Percentiles rank a stretch among this genome's conserved stretches.
Conservation (phyloP, 2,797 vertebrate species). For the Sebastes iracundus region DNA sequence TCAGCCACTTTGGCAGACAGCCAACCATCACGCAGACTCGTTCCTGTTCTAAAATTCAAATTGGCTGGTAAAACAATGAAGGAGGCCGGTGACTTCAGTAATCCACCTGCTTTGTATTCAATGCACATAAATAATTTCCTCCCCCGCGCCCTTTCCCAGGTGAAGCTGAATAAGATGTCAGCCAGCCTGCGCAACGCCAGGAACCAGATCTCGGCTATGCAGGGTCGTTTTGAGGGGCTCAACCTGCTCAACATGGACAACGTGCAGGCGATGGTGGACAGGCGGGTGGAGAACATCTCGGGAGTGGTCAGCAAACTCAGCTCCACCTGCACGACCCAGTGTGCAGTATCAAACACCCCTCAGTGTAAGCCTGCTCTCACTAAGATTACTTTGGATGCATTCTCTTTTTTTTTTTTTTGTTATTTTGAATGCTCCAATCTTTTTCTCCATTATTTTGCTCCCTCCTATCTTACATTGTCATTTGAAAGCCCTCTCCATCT, state of each 20-base stretch:
- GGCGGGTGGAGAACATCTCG: constrained; percentile 90
- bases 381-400: background rate
- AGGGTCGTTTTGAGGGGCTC: constrained; percentile 88
- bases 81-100: constrained; percentile 45
- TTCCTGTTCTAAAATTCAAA: constrained; percentile 57
- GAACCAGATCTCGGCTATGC: constrained; percentile 86
- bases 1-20: constrained; percentile 54
- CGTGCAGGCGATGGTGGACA: constrained; percentile 88
- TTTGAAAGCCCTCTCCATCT: constrained; percentile 3
- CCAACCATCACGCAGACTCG: constrained; percentile 40
- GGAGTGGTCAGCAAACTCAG: constrained; percentile 86
- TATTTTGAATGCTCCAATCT: background rate
- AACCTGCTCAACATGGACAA: constrained; percentile 90
- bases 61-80: constrained; percentile 44
- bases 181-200: constrained; percentile 89
- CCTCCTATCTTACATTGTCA: background rate
- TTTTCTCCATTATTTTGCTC: background rate
- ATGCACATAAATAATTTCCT: constrained; percentile 44
- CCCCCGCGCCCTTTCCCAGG: constrained; percentile 55
- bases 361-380: constrained; percentile 73
- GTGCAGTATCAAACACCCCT: constrained; percentile 63
- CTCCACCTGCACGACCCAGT: constrained; percentile 86
- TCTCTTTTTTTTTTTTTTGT: background rate
- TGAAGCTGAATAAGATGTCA: constrained; percentile 90
- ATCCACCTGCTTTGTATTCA: constrained; percentile 69